Evolutionary conservation across 2,113 vertebrate species (phyloP).

Genomic region (Marcusenius ussheri): DNA sequence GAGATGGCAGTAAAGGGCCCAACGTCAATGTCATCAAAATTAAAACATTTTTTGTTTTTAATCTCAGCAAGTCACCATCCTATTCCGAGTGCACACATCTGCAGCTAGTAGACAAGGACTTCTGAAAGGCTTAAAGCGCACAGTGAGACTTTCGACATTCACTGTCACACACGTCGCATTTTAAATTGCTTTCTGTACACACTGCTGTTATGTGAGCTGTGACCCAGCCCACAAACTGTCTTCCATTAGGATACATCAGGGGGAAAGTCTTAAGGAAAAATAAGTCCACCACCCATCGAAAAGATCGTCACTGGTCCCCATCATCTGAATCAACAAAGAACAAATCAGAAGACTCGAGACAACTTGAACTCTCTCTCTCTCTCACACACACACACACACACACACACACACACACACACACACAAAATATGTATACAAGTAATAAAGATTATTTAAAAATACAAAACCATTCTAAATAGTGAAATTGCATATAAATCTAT

Average conservation of each 20-base stretch:
- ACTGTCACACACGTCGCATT: not conserved
- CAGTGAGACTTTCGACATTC: not conserved
- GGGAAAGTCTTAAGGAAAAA: conserved; percentile 18
- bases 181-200: not conserved
- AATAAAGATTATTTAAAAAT: conserved; percentile 23
- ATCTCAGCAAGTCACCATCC: not conserved
- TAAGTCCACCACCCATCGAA: conserved; percentile 35
- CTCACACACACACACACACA: not conserved
- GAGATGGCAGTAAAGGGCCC: not conserved
- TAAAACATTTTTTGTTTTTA: too few species aligned
- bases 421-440: conserved; percentile 1
- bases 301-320: conserved; percentile 33
- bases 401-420: conserved; percentile 26
- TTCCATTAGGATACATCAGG: not conserved
- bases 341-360: not conserved
- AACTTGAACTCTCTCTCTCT: not conserved
- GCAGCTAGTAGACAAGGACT: not conserved
- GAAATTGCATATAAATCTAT: not conserved
- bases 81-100: not conserved
- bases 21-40: not conserved
- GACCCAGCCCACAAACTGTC: not conserved
- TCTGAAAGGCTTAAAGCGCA: not conserved
- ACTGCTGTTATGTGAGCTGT: not conserved
- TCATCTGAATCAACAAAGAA: conserved; percentile 30
- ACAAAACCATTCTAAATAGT: conserved; percentile 24